These are phyloP conservation scores for Drosophila ohnishii DNA, from an alignment of 1,140 invertebrate genomes.

Conservation along the genomic window DNA sequence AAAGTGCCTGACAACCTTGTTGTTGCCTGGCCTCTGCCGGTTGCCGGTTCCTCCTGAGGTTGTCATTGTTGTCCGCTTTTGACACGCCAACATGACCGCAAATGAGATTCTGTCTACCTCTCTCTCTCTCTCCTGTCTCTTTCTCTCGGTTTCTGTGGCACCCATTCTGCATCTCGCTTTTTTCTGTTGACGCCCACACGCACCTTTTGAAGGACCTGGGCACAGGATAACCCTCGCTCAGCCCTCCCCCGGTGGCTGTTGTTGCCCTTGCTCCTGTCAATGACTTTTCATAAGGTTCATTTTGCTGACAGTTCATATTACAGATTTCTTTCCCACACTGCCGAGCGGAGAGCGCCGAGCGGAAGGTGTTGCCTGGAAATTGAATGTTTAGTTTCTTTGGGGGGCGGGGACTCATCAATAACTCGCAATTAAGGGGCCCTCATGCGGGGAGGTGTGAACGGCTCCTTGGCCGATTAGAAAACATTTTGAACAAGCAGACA, in stretches of 20 bases:
- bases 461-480: constrained; percentile 59
- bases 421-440: constrained; percentile 65
- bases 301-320: constrained; percentile 64
- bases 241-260: constrained; percentile 1
- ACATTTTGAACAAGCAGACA: constrained; percentile 53
- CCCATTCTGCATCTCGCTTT: constrained; percentile 35
- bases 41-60: constrained; percentile 25
- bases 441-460: constrained; percentile 41
- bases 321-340: constrained; percentile 36
- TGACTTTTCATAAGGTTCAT: constrained; percentile 66
- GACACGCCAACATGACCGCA: constrained; percentile 72
- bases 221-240: constrained; percentile 27
- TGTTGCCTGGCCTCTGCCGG: constrained; percentile 14
- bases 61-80: constrained; percentile 60
- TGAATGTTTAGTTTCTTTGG: constrained; percentile 35
- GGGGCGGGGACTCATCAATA: constrained; percentile 53
- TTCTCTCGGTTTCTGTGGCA: not conserved
- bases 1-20: constrained; percentile 42
- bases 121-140: too few species aligned
- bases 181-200: constrained; percentile 54
- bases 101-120: constrained; percentile 69
- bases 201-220: constrained; percentile 49
- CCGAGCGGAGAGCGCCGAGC: not conserved
- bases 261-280: constrained; percentile 52
- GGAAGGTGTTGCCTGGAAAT: constrained; percentile 31